A percentile compares a stretch with the other conserved stretches of the same genome.
Evolutionary conservation across 2,888 invertebrate species (phyloP).

Genomic region (Vesta saturnalis): DNA sequence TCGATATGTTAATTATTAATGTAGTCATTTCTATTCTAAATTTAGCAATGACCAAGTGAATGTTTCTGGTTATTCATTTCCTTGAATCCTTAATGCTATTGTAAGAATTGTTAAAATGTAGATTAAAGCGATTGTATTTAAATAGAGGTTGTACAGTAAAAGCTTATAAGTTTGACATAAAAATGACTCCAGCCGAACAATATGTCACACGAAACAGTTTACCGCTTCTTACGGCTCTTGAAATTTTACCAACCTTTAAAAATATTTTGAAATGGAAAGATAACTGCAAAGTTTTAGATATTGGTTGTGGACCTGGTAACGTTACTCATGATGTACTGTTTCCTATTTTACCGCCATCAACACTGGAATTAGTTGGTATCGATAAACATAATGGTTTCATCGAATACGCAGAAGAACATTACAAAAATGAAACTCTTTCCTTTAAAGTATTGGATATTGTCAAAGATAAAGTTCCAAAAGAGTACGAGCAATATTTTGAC

Average conservation of each 20-base stretch:
- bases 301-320: neutral
- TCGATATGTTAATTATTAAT: no score
- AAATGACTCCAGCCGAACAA: no score
- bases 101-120: no score
- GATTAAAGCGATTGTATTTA: no score
- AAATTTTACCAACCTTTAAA: neutral
- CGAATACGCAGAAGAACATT: neutral
- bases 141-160: no score
- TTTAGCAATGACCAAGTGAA: no score
- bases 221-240: no score
- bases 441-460: neutral
- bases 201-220: no score
- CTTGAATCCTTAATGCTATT: no score
- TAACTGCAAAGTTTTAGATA: neutral
- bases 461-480: neutral
- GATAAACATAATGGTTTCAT: neutral
- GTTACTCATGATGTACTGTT: neutral
- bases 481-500: neutral
- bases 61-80: no score
- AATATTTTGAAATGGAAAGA: neutral
- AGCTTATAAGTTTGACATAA: no score
- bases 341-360: neutral
- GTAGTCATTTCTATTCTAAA: no score
- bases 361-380: neutral
- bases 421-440: neutral